These are phyloP conservation scores for Liasis olivaceus DNA, from an alignment of 2,797 vertebrate genomes.

Conservation along the genomic window DNA sequence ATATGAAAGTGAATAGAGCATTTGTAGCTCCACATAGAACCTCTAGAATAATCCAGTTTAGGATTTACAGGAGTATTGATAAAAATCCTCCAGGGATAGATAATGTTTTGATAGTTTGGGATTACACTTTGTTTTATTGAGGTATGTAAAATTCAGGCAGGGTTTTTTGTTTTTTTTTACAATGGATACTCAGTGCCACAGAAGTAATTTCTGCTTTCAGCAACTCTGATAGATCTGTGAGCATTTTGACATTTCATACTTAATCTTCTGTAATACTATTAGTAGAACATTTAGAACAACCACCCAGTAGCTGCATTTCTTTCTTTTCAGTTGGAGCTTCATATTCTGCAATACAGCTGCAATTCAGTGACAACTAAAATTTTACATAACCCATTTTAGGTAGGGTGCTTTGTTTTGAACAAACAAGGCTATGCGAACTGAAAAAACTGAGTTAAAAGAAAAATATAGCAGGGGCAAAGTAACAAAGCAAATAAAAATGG, in stretches of 20 bases:
- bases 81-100: neutral
- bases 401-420: neutral
- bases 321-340: neutral
- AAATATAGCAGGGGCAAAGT: neutral
- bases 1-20: neutral
- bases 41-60: neutral
- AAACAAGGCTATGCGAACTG: neutral
- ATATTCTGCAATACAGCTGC: neutral
- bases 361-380: neutral
- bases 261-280: neutral
- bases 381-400: neutral
- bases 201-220: neutral
- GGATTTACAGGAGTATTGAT: neutral
- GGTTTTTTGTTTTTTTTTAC: too few species aligned
- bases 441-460: neutral
- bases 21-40: neutral
- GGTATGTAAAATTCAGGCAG: too few species aligned
- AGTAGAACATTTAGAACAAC: neutral
- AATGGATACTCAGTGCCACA: too few species aligned
- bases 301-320: neutral
- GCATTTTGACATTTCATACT: neutral
- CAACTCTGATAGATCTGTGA: neutral
- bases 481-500: neutral
- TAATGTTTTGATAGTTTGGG: too few species aligned
- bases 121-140: too few species aligned